A percentile compares a stretch with the other conserved stretches of the same genome.
These are phyloP conservation scores for Yponomeuta sedellus DNA, from an alignment of 2,888 invertebrate genomes.

Conservation along the genomic window DNA sequence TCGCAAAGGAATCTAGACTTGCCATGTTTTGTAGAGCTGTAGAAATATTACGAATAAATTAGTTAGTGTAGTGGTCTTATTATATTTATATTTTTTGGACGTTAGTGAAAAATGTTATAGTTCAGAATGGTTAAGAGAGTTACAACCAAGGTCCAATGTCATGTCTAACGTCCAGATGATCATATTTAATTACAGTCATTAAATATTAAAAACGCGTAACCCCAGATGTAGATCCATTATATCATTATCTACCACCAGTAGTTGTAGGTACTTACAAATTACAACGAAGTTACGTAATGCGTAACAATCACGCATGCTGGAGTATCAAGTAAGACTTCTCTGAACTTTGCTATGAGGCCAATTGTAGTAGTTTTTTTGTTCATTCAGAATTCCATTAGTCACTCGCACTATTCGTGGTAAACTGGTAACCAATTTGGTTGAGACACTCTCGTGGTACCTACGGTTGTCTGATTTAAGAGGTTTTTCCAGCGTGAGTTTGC, in stretches of 20 bases:
- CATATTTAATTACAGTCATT: slow-evolving; percentile 23
- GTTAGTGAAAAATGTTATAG: background rate
- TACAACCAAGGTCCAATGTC: slow-evolving; percentile 31
- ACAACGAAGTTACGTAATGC: slow-evolving; percentile 16
- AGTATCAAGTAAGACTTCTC: background rate
- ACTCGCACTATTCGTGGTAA: background rate
- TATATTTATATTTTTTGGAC: no score
- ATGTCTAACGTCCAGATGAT: slow-evolving; percentile 28
- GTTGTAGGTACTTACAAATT: slow-evolving; percentile 15
- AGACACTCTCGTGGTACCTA: background rate
- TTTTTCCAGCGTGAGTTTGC: background rate
- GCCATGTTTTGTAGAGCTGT: no score
- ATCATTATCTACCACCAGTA: slow-evolving; percentile 5
- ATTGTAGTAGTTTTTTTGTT: slow-evolving; percentile 2
- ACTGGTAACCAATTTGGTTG: slow-evolving; percentile 1
- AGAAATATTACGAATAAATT: no score
- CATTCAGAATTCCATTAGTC: slow-evolving; percentile 10
- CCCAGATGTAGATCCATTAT: slow-evolving; percentile 20
- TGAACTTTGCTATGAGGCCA: background rate
- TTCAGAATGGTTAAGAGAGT: background rate
- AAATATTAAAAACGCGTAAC: slow-evolving; percentile 16
- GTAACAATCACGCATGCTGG: slow-evolving; percentile 10
- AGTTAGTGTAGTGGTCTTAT: no score
- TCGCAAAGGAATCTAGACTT: background rate
- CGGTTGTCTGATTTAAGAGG: background rate